Evolutionary conservation across 2,113 vertebrate species (phyloP), one percentile per base, ranked within the genome.

Genomic region (Microcebus jonahi): DNA sequence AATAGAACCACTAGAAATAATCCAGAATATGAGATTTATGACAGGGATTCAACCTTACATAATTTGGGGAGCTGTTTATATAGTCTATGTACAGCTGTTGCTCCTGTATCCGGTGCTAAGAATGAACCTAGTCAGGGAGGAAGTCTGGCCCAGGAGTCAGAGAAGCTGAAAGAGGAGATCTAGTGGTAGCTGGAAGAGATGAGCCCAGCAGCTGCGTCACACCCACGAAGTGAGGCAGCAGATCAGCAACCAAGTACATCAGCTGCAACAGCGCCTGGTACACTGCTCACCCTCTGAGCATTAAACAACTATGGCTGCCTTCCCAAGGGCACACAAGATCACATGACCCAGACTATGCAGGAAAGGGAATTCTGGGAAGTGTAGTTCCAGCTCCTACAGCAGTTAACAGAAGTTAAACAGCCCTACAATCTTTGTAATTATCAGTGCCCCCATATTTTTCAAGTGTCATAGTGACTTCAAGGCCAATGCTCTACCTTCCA

Each of bases 11-110:
- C 57, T 68, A 48, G 89, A 63, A 92, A 77, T 87, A 20, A 82
- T 96, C 80, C 87, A 92, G 81, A 82, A 42, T 42, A 20, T 71
- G 45, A 4, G 45, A 61, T 82, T 94, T 87, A 65, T 77, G 68
- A 31, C 1, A 80, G 48, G 23, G n/a, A 68, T 85, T 95, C 3
- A 5, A 68, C 71, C 57, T 73, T 36, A 61, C 8, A 45, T 25
- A 48, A 36, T 36, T 59, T 50, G 71, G 68, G 13, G 42, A 91
- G 15, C 25, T 93, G 53, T 14, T 55, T 55, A 50, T 61, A 42
- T 17, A 45, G 15, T 53, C 13, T 80, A 10, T 79, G 6, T 59
- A 29, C 1, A 42, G 65, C 67, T 86, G 21, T 76, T 88, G 82
- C 17, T 53, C 89, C 57, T 34, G 17, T 6, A 6, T 82, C 12